Evolutionary conservation across 2,797 vertebrate species (phyloP).

Genomic region (Oophaga sylvatica): DNA sequence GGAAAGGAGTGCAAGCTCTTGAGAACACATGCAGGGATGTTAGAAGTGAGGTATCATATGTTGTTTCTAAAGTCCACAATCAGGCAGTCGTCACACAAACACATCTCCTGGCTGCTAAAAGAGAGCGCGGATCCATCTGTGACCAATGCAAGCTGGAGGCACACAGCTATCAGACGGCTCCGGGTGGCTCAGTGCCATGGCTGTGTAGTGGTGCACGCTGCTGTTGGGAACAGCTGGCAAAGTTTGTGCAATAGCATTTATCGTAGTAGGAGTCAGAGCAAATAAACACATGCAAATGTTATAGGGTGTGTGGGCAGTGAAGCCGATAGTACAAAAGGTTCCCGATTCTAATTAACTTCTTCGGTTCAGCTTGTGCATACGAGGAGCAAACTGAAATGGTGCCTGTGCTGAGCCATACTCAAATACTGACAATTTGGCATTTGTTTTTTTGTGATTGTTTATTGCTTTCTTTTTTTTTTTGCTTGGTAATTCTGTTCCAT

Average conservation of each 20-base stretch:
- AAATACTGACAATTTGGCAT: conserved; percentile 10
- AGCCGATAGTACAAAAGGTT: conserved; percentile 68
- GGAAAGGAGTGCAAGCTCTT: conserved; percentile 6
- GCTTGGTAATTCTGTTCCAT: conserved; percentile 8
- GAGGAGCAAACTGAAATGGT: conserved; percentile 3
- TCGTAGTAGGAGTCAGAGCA: conserved; percentile 46
- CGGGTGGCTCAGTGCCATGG: conserved; percentile 44
- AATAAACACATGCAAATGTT: conserved; percentile 55
- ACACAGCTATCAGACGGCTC: conserved; percentile 16
- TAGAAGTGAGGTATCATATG: conserved; percentile 6
- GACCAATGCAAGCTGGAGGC: conserved; percentile 46
- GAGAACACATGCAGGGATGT: not conserved
- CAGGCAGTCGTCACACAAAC: conserved; percentile 22
- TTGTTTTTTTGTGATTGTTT: conserved; percentile 37
- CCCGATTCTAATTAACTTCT: conserved; percentile 72
- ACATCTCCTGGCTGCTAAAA: conserved; percentile 42
- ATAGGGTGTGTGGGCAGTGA: conserved; percentile 51
- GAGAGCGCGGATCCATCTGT: conserved; percentile 44
- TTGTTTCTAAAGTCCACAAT: not conserved
- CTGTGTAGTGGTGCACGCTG: conserved; percentile 29
- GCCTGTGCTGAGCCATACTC: not conserved
- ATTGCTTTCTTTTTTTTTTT: conserved; percentile 21
- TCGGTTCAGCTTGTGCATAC: conserved; percentile 7
- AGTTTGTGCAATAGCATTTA: conserved; percentile 46
- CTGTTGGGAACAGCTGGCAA: conserved; percentile 52